A percentile compares a stretch with the other conserved stretches of the same genome.
phyloP scores from a whole-genome alignment of 2,888 invertebrate species.

The Galerucella nymphaeae region DNA sequence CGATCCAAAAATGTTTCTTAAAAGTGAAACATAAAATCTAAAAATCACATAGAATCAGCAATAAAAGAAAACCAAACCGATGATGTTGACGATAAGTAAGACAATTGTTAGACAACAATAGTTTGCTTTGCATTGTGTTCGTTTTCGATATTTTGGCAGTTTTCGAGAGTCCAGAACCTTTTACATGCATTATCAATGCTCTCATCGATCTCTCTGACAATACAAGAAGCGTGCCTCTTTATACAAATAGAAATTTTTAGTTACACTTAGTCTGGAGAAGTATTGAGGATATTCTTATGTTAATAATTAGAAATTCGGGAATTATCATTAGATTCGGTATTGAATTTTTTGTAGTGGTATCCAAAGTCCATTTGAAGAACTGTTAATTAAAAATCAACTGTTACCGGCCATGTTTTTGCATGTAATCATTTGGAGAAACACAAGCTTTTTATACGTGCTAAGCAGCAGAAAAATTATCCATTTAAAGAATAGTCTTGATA shows the following conservation, averaged over 20 bases:
- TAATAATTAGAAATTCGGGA: neutral
- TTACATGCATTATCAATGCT: constrained; percentile 52
- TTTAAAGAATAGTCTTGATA: too few relatives aligned
- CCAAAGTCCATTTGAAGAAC: too few relatives aligned
- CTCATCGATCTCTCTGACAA: constrained; percentile 49
- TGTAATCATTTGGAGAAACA: too few relatives aligned
- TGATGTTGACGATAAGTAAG: constrained; percentile 53
- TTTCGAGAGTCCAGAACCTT: constrained; percentile 52
- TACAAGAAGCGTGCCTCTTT: constrained; percentile 51
- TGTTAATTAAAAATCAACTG: too few relatives aligned
- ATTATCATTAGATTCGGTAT: neutral
- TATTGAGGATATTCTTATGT: neutral
- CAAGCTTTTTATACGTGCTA: too few relatives aligned
- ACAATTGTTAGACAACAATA: constrained; percentile 55
- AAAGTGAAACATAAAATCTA: constrained; percentile 37
- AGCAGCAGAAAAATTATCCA: too few relatives aligned
- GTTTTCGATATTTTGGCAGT: constrained; percentile 56
- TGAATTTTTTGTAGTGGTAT: too few relatives aligned
- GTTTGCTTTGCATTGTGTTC: constrained; percentile 53
- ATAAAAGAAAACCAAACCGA: constrained; percentile 43
- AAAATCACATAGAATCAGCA: constrained; percentile 25
- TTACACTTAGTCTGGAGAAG: neutral
- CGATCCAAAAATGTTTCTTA: neutral
- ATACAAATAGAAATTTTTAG: constrained; percentile 7
- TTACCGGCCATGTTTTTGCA: too few relatives aligned